These are phyloP conservation scores for Pseudomyrmex dendroicus DNA, from an alignment of 1,140 invertebrate genomes.

Conservation along the genomic window DNA sequence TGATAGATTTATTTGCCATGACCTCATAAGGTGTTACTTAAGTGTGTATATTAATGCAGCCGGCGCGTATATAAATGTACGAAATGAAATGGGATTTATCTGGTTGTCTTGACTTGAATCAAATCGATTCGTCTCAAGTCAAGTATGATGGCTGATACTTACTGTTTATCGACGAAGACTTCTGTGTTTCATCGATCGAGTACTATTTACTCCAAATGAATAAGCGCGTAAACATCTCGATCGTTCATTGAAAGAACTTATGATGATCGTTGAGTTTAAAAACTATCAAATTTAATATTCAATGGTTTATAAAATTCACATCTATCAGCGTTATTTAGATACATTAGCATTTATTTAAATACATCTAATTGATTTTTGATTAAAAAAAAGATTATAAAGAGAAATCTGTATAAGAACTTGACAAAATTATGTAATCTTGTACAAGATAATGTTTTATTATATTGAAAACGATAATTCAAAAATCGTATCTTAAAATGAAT, in stretches of 20 bases:
- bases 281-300: too few species aligned
- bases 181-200: neutral
- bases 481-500: neutral
- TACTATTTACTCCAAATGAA: slow-evolving; percentile 42
- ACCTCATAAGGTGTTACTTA: slow-evolving; percentile 41
- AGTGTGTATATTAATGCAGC: slow-evolving; percentile 52
- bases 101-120: slow-evolving; percentile 32
- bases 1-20: slow-evolving; percentile 57
- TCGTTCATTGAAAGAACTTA: too few species aligned
- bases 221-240: slow-evolving; percentile 11
- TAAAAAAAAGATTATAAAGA: too few species aligned
- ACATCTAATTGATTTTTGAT: too few species aligned
- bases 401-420: neutral
- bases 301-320: too few species aligned
- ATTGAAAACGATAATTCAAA: neutral
- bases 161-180: slow-evolving; percentile 58
- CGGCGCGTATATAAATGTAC: slow-evolving; percentile 1
- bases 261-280: too few species aligned
- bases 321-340: too few species aligned
- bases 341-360: too few species aligned
- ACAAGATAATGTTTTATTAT: neutral
- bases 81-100: neutral
- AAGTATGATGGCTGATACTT: slow-evolving; percentile 51
- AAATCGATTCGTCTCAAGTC: slow-evolving; percentile 67
- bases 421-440: neutral